Evolutionary conservation across 2,888 invertebrate species (phyloP).

Genomic region (Prenolepis imparis): DNA sequence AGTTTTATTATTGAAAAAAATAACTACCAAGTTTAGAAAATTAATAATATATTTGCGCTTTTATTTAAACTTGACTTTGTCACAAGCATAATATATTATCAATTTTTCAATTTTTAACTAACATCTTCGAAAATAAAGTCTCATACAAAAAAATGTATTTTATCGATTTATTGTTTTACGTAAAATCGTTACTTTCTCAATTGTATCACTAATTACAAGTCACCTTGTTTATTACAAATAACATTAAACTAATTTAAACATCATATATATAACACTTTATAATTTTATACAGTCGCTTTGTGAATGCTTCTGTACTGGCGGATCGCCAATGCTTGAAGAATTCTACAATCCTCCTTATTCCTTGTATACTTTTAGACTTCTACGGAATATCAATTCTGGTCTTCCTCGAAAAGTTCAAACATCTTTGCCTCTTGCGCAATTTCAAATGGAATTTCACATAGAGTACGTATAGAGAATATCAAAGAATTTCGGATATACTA

Average conservation of each 20-base stretch:
- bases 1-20: no score
- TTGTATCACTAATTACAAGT: no score
- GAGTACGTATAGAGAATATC: constrained; percentile 26
- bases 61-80: no score
- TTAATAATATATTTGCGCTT: no score
- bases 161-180: no score
- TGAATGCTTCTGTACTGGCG: background rate
- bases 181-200: no score
- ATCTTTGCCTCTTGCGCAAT: constrained; percentile 43
- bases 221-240: no score
- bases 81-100: no score
- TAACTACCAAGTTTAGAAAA: no score
- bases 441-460: constrained; percentile 48
- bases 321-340: constrained; percentile 18
- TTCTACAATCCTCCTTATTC: constrained; percentile 51
- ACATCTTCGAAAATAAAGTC: no score
- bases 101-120: no score
- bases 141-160: no score
- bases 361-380: constrained; percentile 28
- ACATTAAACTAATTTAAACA: background rate
- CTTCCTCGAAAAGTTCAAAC: constrained; percentile 47
- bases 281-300: background rate
- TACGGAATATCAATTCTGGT: constrained; percentile 51
- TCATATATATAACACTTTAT: background rate
- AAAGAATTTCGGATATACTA: constrained; percentile 24